Evolutionary conservation across 2,888 invertebrate species (phyloP).

Genomic region (Nephrotoma flavescens): DNA sequence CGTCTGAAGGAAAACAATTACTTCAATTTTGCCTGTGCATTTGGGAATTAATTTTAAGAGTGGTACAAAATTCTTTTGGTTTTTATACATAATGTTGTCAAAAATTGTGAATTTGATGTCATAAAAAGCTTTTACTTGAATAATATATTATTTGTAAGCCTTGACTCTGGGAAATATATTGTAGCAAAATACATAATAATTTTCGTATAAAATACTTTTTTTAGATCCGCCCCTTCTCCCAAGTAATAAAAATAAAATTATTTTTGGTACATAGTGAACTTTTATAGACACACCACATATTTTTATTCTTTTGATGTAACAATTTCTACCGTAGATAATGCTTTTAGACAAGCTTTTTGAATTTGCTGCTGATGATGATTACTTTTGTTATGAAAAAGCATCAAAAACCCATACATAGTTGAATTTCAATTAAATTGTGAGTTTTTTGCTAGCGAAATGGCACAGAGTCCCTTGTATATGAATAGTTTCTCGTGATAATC

Average conservation of each 20-base stretch:
- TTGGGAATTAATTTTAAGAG: too few relatives aligned
- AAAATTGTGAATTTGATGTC: background rate
- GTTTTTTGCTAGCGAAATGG: background rate
- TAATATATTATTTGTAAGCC: background rate
- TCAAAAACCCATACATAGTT: background rate
- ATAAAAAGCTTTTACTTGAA: background rate
- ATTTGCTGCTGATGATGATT: background rate
- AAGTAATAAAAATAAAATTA: too few relatives aligned
- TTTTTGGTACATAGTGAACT: too few relatives aligned
- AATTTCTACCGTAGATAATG: too few relatives aligned
- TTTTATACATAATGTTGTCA: background rate
- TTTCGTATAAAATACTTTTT: too few relatives aligned
- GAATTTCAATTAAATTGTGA: background rate
- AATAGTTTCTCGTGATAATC: background rate
- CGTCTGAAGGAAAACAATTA: too few relatives aligned
- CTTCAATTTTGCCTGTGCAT: too few relatives aligned
- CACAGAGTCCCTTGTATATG: background rate
- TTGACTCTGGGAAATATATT: too few relatives aligned
- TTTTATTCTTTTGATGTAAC: too few relatives aligned
- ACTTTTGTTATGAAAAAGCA: background rate
- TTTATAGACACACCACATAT: too few relatives aligned
- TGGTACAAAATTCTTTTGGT: background rate
- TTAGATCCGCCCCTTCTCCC: too few relatives aligned
- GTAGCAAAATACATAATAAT: background rate
- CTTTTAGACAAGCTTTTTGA: too few relatives aligned